These are phyloP conservation scores for Diarsia rubi DNA, from an alignment of 2,888 invertebrate genomes.

Conservation along the genomic window DNA sequence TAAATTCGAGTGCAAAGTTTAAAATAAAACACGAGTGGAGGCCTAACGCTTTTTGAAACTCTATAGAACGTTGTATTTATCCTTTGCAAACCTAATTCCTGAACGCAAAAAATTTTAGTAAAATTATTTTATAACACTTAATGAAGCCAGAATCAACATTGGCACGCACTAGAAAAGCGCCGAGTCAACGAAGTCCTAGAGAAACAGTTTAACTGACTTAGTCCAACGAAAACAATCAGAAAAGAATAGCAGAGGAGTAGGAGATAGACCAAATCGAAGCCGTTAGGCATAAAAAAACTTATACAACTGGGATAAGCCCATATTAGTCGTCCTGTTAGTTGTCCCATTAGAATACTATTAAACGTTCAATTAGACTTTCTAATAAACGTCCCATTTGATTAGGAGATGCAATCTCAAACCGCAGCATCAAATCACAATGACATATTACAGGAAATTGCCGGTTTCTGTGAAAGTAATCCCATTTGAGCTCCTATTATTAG, in stretches of 20 bases:
- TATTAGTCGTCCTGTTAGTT: background rate
- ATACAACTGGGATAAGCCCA: too few relatives aligned
- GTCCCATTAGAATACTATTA: background rate
- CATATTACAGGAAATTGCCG: background rate
- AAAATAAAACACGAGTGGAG: background rate
- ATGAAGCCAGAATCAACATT: too few relatives aligned
- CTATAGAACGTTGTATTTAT: background rate
- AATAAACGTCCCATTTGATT: background rate
- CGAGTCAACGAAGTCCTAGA: too few relatives aligned
- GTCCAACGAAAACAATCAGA: too few relatives aligned
- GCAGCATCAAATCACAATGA: background rate
- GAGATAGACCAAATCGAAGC: too few relatives aligned
- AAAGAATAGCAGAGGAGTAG: too few relatives aligned
- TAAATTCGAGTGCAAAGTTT: background rate
- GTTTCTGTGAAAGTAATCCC: background rate
- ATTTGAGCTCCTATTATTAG: too few relatives aligned
- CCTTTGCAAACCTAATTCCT: background rate
- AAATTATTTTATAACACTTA: background rate
- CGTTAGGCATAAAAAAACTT: too few relatives aligned
- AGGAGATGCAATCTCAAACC: background rate
- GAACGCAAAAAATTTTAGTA: slow-evolving; percentile 9
- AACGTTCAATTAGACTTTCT: background rate
- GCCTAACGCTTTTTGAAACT: background rate
- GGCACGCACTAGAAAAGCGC: too few relatives aligned
- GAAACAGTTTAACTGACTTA: too few relatives aligned